Base-by-base conservation (phyloP, 2,888 invertebrate species). In the Melanostoma mellinum region DNA sequence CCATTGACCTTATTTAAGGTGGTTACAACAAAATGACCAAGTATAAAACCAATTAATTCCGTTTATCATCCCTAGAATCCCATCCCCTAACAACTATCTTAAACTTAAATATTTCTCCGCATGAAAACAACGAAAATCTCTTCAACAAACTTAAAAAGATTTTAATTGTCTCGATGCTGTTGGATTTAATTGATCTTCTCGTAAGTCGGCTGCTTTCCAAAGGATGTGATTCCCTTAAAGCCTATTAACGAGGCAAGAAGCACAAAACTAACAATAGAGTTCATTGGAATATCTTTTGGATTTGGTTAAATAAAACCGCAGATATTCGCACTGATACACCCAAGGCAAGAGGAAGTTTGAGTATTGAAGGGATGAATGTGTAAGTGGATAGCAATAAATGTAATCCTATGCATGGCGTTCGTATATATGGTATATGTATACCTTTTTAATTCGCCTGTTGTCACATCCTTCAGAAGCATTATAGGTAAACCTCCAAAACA, bases 161-260 rank as follows among this genome's bases (percentile, higher is more conserved):
- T 74, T 63, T 38, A 53, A 69, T 32, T 56, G 30, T 50, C 58
- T 65, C 10, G 20, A 69, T 44, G 33, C 53, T 56, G 53, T 20
- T 52, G 56, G 63, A 82, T 78, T 78, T 73, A 82, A 82, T 78
- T 82, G 78, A 82, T 82, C 67, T 73, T n/a, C 82, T 63, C 46
- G 35, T 78, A 78, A 82, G 63, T 73, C 55, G 48, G 50, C 42
- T 55, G 76, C 60, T 71, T 56, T 55, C 36, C 8, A 58, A 69
- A 73, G 63, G 46, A 73, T 52, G 40, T 60, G 55, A 72, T 52
- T 55, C 55, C 55, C 44, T 56, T 38, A 82, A 82, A 78, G 68
- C 78, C 82, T 73, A 78, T 82, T 82, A 79, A 60, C 53, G n/a
- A 48, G 72, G 33, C 38, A 67, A 53, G 44, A 35, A 65, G 50